phyloP scores from a whole-genome alignment of 2,113 vertebrate genomes.

The Pipa parva region DNA sequence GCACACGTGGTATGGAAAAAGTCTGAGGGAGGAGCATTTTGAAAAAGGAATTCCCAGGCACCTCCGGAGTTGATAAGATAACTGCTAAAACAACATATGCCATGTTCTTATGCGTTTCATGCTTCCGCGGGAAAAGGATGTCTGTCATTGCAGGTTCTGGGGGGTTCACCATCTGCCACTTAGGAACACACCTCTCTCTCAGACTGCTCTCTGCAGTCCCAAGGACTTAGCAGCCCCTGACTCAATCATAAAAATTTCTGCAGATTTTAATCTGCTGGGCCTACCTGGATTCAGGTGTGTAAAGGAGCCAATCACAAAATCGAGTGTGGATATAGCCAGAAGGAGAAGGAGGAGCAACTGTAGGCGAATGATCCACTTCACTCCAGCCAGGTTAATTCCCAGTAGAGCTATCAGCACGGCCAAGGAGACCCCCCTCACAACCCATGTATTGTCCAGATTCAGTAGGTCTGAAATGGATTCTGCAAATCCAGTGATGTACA shows the following conservation, averaged over 20 bases:
- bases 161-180: no score
- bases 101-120: neutral
- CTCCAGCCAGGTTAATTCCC: constrained; percentile 92
- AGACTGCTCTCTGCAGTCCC: no score
- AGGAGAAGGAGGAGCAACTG: constrained; percentile 87
- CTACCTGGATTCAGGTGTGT: constrained; percentile 89
- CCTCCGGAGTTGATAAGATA: no score
- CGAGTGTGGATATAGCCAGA: constrained; percentile 84
- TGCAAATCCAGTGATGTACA: constrained; percentile 94
- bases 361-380: constrained; percentile 93
- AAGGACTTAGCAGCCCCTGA: no score
- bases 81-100: no score
- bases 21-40: no score
- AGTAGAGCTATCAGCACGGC: constrained; percentile 80
- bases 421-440: constrained; percentile 77
- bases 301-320: constrained; percentile 92
- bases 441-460: constrained; percentile 78
- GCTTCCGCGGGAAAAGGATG: neutral
- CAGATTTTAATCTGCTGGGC: no score
- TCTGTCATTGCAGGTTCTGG: no score
- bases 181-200: no score
- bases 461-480: constrained; percentile 86
- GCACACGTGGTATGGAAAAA: no score
- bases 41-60: no score
- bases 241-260: no score